phyloP scores from a whole-genome alignment of 64 coral and sea anemone genomes.

The Trachythela sp. region DNA sequence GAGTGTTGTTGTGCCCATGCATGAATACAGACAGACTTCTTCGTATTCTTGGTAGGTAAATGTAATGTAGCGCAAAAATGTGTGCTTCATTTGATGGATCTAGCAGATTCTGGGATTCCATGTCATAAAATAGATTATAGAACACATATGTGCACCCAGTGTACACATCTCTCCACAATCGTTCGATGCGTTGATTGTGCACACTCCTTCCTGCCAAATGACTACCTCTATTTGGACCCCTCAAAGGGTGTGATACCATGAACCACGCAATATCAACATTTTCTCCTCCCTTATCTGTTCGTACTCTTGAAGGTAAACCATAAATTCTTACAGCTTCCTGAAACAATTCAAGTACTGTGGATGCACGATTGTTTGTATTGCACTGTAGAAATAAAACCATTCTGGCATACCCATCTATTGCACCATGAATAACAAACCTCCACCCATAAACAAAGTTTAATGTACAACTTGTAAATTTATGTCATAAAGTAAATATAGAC shows the following conservation, averaged over 20 bases:
- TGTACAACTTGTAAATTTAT: not conserved
- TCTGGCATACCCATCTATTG: not conserved
- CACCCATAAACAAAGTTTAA: not conserved
- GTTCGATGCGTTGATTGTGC: too few relatives aligned
- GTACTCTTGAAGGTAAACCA: constrained; percentile 15
- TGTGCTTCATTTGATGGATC: constrained; percentile 15
- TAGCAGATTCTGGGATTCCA: not conserved
- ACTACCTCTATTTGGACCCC: not conserved
- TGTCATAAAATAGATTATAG: constrained; percentile 21
- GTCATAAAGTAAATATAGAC: not conserved
- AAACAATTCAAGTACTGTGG: constrained; percentile 10
- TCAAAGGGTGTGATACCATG: not conserved
- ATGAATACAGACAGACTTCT: not conserved
- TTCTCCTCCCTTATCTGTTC: not conserved
- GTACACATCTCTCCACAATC: constrained; percentile 4
- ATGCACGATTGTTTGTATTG: not conserved
- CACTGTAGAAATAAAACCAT: constrained; percentile 14
- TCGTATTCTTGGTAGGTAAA: constrained; percentile 16
- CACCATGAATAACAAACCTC: constrained; percentile 1
- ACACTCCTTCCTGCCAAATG: not conserved
- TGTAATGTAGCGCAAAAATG: constrained; percentile 13
- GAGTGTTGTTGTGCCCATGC: constrained; percentile 9
- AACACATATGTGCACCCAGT: constrained; percentile 8
- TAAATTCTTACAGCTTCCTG: constrained; percentile 6
- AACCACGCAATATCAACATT: constrained; percentile 6